Conservation (phyloP, 1,140 invertebrate genomes). For the Diorhabda carinulata region DNA sequence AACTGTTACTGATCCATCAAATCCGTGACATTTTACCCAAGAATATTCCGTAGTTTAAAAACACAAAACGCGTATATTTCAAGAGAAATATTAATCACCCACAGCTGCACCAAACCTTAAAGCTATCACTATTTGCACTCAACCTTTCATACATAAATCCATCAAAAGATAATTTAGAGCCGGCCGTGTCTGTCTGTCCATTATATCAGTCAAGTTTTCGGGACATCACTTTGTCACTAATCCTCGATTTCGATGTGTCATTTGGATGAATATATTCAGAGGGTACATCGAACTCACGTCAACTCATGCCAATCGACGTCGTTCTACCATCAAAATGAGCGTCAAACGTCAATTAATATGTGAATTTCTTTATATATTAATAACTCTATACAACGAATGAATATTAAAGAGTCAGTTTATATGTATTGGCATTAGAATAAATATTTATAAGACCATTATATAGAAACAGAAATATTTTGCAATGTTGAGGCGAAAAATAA, state of each 20-base stretch:
- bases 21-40: slow-evolving; percentile 9
- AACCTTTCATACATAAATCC: slow-evolving; percentile 23
- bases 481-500: too few species aligned
- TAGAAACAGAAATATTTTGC: too few species aligned
- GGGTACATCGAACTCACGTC: neutral
- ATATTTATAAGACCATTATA: too few species aligned
- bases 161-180: slow-evolving; percentile 23
- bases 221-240: slow-evolving; percentile 20
- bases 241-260: slow-evolving; percentile 16
- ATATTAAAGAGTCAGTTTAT: too few species aligned
- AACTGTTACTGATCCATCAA: slow-evolving; percentile 19
- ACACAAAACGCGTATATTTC: slow-evolving; percentile 15
- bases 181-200: slow-evolving; percentile 13
- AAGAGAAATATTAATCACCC: slow-evolving; percentile 21
- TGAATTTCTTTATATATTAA: too few species aligned
- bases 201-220: slow-evolving; percentile 24
- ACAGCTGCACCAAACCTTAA: slow-evolving; percentile 18
- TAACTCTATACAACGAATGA: too few species aligned
- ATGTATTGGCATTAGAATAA: too few species aligned
- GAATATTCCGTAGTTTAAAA: slow-evolving; percentile 3
- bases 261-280: slow-evolving; percentile 5
- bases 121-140: slow-evolving; percentile 23
- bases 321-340: too few species aligned
- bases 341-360: too few species aligned
- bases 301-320: too few species aligned